Conservation (phyloP, 2,888 invertebrate genomes). For the Drosophila heteroneura region DNA sequence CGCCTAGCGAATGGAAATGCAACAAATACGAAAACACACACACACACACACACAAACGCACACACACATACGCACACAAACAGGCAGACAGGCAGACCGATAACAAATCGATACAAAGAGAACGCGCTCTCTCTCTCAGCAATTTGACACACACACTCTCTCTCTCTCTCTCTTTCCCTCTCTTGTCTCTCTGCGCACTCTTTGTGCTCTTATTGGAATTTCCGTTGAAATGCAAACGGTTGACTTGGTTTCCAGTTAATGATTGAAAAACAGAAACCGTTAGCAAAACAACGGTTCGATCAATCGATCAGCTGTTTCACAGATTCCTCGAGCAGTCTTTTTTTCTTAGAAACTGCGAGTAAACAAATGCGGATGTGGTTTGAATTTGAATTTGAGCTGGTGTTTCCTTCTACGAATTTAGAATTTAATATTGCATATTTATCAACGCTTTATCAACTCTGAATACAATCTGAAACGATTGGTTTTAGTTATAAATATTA, state of each 20-base stretch:
- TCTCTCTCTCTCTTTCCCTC: constrained; percentile 6
- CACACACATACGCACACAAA: neutral
- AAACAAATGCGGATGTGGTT: neutral
- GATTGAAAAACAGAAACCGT: neutral
- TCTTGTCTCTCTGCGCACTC: neutral
- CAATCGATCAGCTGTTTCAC: constrained; percentile 32
- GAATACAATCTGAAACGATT: neutral
- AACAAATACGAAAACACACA: constrained; percentile 33
- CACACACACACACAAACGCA: constrained; percentile 13
- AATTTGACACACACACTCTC: constrained; percentile 1
- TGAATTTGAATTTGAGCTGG: neutral
- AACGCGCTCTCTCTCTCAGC: neutral
- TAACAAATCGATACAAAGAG: constrained; percentile 39
- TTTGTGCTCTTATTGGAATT: constrained; percentile 24
- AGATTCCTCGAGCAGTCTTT: neutral
- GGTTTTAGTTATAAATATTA: neutral
- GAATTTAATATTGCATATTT: neutral
- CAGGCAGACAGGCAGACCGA: constrained; percentile 12
- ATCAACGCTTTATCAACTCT: neutral
- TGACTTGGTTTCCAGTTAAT: constrained; percentile 2
- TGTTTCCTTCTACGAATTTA: neutral
- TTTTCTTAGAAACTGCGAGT: constrained; percentile 29
- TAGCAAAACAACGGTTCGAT: constrained; percentile 15
- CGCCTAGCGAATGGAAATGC: constrained; percentile 54
- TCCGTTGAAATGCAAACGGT: constrained; percentile 20